Evolutionary conservation across 1,140 invertebrate genomes (phyloP).

Genomic region (Sesamia nonagrioides): DNA sequence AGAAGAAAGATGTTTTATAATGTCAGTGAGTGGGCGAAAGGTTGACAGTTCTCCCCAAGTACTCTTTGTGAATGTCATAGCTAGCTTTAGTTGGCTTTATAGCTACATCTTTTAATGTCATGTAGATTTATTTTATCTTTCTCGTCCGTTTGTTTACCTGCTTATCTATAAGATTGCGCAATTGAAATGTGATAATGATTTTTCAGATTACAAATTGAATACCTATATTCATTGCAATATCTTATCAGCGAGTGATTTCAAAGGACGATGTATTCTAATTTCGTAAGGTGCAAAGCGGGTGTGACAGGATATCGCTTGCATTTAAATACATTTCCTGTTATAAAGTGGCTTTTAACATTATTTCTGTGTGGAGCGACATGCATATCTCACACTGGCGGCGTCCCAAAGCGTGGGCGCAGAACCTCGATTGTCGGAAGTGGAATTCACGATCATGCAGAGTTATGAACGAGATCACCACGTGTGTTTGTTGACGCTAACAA

Average conservation of each 20-base stretch:
- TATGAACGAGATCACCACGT: slow-evolving; percentile 25
- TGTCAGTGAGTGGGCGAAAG: not conserved
- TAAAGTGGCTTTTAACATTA: slow-evolving; percentile 25
- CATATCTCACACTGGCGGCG: slow-evolving; percentile 18
- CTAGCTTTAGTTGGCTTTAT: not conserved
- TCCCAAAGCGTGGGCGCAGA: slow-evolving; percentile 24
- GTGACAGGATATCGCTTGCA: slow-evolving; percentile 8
- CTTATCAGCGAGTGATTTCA: slow-evolving; percentile 1
- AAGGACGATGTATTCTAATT: not conserved
- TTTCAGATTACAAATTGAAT: not conserved
- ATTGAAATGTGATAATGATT: not conserved
- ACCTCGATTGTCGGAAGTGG: slow-evolving; percentile 29
- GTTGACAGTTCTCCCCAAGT: not conserved
- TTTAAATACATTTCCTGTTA: slow-evolving; percentile 34
- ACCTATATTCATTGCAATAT: not conserved
- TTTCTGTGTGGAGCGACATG: slow-evolving; percentile 1
- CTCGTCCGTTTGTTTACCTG: not conserved
- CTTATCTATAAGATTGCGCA: slow-evolving; percentile 12
- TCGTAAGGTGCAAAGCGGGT: not conserved
- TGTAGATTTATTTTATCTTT: not conserved
- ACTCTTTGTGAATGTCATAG: not conserved
- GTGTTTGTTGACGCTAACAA: slow-evolving; percentile 9
- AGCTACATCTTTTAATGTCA: slow-evolving; percentile 6
- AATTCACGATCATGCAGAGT: not conserved
- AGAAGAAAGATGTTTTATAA: not conserved